Percentiles rank a stretch among this genome's conserved stretches.
Conservation (phyloP, 2,797 vertebrate genomes). For the Peromyscus aztecus region DNA sequence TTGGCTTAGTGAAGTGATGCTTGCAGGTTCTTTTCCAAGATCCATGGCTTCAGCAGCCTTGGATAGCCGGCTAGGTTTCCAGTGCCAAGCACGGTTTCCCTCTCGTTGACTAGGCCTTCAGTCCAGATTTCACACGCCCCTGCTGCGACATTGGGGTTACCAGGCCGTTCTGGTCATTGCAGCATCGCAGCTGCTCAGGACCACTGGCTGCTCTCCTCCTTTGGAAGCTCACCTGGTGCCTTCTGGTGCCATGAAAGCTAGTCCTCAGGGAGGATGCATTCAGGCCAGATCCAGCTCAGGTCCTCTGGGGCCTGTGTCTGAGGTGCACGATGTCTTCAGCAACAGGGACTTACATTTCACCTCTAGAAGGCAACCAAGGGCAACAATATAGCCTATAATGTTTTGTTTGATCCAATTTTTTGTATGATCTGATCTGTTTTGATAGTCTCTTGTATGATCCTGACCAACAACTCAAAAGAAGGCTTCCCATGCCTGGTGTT, state of each 20-base stretch:
- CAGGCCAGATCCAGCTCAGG: neutral
- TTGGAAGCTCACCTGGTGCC: neutral
- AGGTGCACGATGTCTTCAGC: neutral
- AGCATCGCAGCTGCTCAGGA: neutral
- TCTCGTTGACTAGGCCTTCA: neutral
- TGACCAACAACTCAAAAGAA: neutral
- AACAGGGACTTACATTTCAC: neutral
- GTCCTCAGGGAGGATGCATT: neutral
- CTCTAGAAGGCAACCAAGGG: neutral
- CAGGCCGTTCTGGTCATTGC: neutral
- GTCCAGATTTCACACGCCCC: neutral
- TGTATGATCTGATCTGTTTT: neutral
- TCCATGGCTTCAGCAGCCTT: neutral
- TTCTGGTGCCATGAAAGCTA: too few species aligned
- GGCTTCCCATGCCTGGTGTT: neutral
- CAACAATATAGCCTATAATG: neutral
- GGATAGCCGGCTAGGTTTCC: neutral
- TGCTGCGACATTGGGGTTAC: neutral
- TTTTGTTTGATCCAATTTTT: neutral
- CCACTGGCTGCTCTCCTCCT: too few species aligned
- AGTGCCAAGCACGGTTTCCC: neutral
- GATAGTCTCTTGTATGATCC: too few species aligned
- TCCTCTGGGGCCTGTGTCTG: neutral
- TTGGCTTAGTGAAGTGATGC: neutral
- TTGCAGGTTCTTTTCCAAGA: neutral